These are phyloP conservation scores for Anastrepha ludens DNA, from an alignment of 1,140 invertebrate genomes.

Conservation along the genomic window DNA sequence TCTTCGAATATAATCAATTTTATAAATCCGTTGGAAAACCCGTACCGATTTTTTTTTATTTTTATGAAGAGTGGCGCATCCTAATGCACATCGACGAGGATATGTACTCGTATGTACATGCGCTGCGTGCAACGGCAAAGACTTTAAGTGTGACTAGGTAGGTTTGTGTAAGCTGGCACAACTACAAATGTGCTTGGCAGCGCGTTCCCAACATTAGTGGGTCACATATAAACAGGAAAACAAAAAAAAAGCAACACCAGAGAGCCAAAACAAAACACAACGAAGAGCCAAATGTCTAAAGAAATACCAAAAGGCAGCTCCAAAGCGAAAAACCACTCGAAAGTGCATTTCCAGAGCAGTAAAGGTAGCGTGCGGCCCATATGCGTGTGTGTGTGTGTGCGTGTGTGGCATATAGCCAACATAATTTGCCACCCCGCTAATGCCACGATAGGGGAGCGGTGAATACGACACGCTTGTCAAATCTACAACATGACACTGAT, in stretches of 20 bases:
- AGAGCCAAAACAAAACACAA: no score
- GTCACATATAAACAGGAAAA: slow-evolving; percentile 22
- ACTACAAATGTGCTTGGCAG: not conserved
- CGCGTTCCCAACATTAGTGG: slow-evolving; percentile 10
- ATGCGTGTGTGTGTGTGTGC: not conserved
- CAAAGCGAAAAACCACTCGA: not conserved
- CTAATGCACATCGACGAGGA: no score
- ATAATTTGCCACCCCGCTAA: slow-evolving; percentile 6
- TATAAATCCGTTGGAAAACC: no score
- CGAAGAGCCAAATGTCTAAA: not conserved
- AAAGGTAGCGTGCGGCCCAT: not conserved
- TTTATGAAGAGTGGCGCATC: no score
- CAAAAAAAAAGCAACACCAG: not conserved
- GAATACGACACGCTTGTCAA: not conserved
- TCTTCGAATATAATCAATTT: no score
- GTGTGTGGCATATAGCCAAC: not conserved
- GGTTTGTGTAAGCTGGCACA: not conserved
- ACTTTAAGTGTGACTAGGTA: not conserved
- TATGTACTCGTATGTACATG: not conserved
- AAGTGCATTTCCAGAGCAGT: slow-evolving; percentile 5
- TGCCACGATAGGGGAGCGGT: not conserved
- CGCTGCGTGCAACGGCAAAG: not conserved
- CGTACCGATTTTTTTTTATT: no score
- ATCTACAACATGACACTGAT: not conserved
- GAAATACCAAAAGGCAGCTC: not conserved